Evolutionary conservation across 2,113 vertebrate genomes (phyloP).

Genomic region (Charadrius vociferus): DNA sequence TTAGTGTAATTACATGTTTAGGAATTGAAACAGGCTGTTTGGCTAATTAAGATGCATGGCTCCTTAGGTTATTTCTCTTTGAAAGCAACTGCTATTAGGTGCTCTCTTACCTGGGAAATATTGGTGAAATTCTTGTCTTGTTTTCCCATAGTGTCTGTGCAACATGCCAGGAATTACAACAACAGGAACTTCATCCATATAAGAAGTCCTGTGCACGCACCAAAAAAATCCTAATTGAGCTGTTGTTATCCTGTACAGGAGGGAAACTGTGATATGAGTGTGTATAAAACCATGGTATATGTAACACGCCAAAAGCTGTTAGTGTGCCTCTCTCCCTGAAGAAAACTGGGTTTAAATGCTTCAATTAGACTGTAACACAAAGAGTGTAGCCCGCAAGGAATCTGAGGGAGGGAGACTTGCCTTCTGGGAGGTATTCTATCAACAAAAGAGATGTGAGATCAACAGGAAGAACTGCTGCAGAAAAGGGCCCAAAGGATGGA

Average conservation of each 20-base stretch:
- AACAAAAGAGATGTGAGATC: not conserved
- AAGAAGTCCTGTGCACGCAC: not conserved
- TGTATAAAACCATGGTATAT: rapidly evolving
- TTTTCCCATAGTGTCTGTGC: not conserved
- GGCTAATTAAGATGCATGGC: not conserved
- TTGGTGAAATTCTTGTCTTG: not conserved
- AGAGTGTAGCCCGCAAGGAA: not conserved
- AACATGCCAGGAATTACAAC: not conserved
- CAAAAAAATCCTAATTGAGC: not conserved
- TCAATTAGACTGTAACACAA: not conserved
- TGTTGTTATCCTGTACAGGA: not conserved
- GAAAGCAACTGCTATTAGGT: not conserved
- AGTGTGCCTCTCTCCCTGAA: not conserved
- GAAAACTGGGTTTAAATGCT: not conserved
- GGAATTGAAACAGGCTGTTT: not conserved
- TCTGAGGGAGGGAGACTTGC: not conserved
- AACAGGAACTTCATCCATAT: not conserved
- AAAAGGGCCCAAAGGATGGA: not conserved
- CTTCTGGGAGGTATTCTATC: not conserved
- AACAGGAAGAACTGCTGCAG: not conserved
- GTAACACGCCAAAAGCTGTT: not conserved
- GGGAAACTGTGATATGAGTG: not conserved
- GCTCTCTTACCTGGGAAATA: not conserved
- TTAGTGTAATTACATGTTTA: not conserved
- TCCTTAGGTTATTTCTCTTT: not conserved